Evolutionary conservation across 92 coral and sea anemone genomes (phyloP).

Genomic region (Epizoanthus rinbou): DNA sequence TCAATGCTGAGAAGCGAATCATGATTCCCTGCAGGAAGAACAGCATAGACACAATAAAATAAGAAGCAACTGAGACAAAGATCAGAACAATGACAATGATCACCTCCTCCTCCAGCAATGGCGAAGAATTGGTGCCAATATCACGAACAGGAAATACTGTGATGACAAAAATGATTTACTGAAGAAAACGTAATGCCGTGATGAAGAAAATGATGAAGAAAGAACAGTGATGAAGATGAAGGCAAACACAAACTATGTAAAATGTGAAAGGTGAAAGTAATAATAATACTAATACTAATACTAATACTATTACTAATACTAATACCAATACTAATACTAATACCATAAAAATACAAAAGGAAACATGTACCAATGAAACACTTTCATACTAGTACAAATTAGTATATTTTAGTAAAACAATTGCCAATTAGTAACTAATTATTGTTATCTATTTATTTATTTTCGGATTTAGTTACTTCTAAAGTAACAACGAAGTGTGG

Average conservation of each 20-base stretch:
- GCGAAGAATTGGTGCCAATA: too few species aligned
- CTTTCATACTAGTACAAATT: not conserved
- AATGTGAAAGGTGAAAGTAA: not conserved
- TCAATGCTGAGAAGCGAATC: constrained; percentile 44
- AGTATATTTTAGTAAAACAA: too few species aligned
- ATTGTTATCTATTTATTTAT: too few species aligned
- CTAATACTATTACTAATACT: too few species aligned
- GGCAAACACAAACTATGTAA: not conserved
- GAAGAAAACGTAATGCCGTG: not conserved
- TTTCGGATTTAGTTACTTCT: too few species aligned
- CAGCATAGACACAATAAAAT: not conserved
- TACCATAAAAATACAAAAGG: not conserved
- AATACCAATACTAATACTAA: not conserved
- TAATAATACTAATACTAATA: too few species aligned
- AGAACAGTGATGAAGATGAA: not conserved
- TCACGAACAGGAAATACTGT: too few species aligned
- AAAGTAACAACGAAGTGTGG: too few species aligned
- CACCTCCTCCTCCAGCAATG: too few species aligned
- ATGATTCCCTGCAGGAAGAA: constrained; percentile 47
- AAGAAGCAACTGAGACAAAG: not conserved
- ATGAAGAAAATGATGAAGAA: not conserved
- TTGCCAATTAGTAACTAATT: too few species aligned
- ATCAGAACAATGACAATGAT: too few species aligned
- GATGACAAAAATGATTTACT: too few species aligned
- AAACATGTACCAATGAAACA: not conserved